Evolutionary conservation across 1,140 invertebrate genomes (phyloP), one percentile per base, ranked within the genome.

Genomic region (Hypothenemus hampei): DNA sequence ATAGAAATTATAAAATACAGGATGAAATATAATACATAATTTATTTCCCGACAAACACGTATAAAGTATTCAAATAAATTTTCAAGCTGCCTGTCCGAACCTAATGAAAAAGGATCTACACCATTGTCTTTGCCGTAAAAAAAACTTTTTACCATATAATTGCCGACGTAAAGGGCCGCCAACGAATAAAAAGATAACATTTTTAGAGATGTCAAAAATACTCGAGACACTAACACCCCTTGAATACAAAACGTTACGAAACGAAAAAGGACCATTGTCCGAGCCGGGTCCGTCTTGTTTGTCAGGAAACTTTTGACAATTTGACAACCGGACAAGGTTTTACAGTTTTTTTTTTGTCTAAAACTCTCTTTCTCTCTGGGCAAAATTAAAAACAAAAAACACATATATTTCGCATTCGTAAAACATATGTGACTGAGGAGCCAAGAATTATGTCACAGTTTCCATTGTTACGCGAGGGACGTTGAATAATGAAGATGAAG

Each of bases 251-350:
- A 46, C 44, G 22, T 22, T 36, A 35, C 23, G 13, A 3, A 36
- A 21, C 35, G 48, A 45, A 50, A 52, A 54, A 47, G 57, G 49
- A 33, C 55, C 18, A 59, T 60, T 65, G 65, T 63, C 63, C 65
- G 63, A n/a, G 60, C 62, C 56, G 58, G 49, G 58, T 55, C 56
- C 58, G 63, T 66, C 65, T 66, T 66, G 60, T 63, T 66, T 63
- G 63, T 63, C 59, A 59, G 63, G 53, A 66, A 66, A 64, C 58
- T 65, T 64, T 66, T 66, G 65, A 61, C 65, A 66, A 63, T 60
- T 66, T 66, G 65, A 66, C 65, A 61, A 57, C 60, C 50, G 50
- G 56, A 56, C 57, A 63, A 61, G 63, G 63, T 65, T 65, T 65
- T 57, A 52, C 60, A 60, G 63, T 60, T 66, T 63, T 60, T 31